Base-by-base conservation (phyloP, 1,140 invertebrate species). In the Drosophila nannoptera region DNA sequence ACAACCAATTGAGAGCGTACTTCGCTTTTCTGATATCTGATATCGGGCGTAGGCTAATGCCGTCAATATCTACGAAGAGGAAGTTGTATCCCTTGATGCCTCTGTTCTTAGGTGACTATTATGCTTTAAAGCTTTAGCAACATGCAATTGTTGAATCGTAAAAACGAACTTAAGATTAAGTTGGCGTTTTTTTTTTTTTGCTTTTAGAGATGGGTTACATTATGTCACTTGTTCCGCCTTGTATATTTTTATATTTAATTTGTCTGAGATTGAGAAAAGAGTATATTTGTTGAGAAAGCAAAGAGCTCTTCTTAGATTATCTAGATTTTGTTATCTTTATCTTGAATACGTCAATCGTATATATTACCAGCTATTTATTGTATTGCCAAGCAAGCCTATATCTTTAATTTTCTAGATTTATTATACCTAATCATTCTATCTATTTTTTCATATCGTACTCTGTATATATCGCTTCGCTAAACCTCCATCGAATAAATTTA, bases 401-500 rank as follows among this genome's bases (percentile, higher is more conserved):
- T 12, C 48, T 53, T 62, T 49, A 8, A 4, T 35, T 58, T 48
- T 36, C 12, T 14, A n/a, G 38, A 40, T 14, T 7, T 43, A 36
- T 4, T 36, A 14, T 43, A n/a, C 6, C 1, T 14, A 42, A 12
- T 12, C 40, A 42, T n/a, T 43, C 40, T 43, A 43, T 14, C 14
- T 4, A 14, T n/a, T 32, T 54, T 16, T n/a, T 22, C 33, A 52
- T 42, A 69, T 67, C 22, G 33, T 64, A 55, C 46, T 67, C 45
- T 83, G 78, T 83, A 83, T 43, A 78, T 84, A 84, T 50, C 22
- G 72, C 72, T 75, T 71, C 45, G 62, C 63, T 65, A 62, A 65
- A 65, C 14, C 56, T 78, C 78, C 78, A 83, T 83, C 83, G 80
- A 83, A 83, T 83, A 83, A 83, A 83, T 75, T 46, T 54, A 78